Conservation (phyloP, 2,888 invertebrate genomes). For the Drosophila neotestacea region DNA sequence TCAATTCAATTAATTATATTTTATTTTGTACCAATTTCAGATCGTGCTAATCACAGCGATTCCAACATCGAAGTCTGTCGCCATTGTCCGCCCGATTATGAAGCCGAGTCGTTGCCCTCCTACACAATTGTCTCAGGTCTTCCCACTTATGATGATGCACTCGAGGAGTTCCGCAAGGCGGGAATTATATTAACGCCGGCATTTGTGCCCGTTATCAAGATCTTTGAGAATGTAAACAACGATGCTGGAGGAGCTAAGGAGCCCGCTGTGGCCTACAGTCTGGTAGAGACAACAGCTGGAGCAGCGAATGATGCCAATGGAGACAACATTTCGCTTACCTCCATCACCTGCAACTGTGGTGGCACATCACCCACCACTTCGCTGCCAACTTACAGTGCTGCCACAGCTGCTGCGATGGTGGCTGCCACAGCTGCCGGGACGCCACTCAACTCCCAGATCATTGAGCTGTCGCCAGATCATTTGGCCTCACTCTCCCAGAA, state of each 20-base stretch:
- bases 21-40: constrained; percentile 74
- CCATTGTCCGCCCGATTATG: constrained; percentile 84
- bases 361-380: constrained; percentile 47
- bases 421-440: constrained; percentile 41
- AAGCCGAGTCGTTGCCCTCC: constrained; percentile 87
- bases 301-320: constrained; percentile 32
- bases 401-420: constrained; percentile 52
- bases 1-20: neutral
- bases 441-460: constrained; percentile 70
- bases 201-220: constrained; percentile 82
- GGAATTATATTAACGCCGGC: constrained; percentile 83
- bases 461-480: constrained; percentile 84
- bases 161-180: constrained; percentile 87
- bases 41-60: constrained; percentile 84
- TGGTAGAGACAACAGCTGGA: constrained; percentile 58
- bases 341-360: constrained; percentile 80
- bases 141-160: constrained; percentile 88
- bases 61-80: constrained; percentile 82
- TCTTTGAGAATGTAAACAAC: constrained; percentile 75
- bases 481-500: constrained; percentile 83
- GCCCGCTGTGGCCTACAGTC: constrained; percentile 62
- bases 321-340: constrained; percentile 77
- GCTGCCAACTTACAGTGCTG: constrained; percentile 67
- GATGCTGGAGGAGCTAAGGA: constrained; percentile 55
- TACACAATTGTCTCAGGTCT: constrained; percentile 89